Base-by-base conservation (phyloP, 2,113 vertebrate genomes). In the Theristicus caerulescens region DNA sequence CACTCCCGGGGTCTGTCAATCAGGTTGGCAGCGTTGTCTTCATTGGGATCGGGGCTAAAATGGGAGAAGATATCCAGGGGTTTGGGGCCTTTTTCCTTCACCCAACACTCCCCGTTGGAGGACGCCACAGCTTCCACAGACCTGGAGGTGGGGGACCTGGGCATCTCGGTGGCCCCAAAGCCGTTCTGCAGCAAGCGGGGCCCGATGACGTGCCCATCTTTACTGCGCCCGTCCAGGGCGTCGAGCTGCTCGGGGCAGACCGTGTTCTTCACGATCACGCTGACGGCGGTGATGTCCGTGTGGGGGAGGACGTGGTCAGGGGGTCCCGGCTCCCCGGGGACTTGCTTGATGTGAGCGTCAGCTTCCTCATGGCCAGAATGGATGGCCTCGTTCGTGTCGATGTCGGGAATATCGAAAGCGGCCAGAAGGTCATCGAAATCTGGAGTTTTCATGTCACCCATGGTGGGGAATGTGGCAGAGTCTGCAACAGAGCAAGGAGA, bases 391-490 rank as follows among this genome's bases (percentile, higher is more conserved):
- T 99, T 99, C 2, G 99, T 98, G 91, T 99, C 99, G n/a, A 99
- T 99, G 89, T 99, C 99, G 1, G 99, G 99, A 76, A 99, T 99
- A 97, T 99, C 99, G 46, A 99, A 99, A 6, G 99, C 99, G 54
- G 99, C 99, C 97, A 99, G 94, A 9, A 99, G 98, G 97, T 99
- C 99, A 29, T 99, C 99, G 13, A 99, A 99, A 93, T 99, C 99
- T 20, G 99, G 99, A 25, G 99, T 99, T 93, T 99, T 99, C 99
- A 99, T 99, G 98, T 99, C 99, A 95, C 99, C 99, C 99, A 99
- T 99, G 86, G 97, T 97, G 97, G 97, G 87, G 91, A 12, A 9
- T 3, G 3, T 0, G 27, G 82, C 19, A 66, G 42, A 27, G 44
- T 1, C 42, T 74, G 89, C 14, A 21, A 67, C 3, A 18, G 7